These are phyloP conservation scores for Scopus umbretta DNA, from an alignment of 2,113 vertebrate species.

Conservation along the genomic window DNA sequence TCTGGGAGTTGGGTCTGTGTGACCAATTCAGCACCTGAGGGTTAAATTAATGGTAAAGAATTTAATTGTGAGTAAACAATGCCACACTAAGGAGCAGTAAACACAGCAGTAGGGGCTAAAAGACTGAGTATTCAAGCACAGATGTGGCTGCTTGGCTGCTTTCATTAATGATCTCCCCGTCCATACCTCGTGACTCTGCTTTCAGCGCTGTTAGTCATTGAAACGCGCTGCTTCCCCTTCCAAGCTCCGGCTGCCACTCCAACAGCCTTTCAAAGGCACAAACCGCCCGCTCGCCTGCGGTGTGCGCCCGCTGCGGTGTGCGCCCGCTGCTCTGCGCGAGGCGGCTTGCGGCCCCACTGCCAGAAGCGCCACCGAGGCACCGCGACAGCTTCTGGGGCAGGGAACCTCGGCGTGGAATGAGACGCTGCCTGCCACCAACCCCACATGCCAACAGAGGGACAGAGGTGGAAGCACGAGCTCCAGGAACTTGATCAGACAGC, in stretches of 20 bases:
- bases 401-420: accelerated
- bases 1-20: constrained; percentile 56
- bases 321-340: no score
- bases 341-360: no score
- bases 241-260: neutral
- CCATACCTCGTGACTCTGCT: neutral
- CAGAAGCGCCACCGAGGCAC: neutral
- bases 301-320: no score
- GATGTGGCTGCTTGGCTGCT: constrained; percentile 62
- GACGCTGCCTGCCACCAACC: neutral
- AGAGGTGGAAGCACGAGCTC: no score
- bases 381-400: accelerated
- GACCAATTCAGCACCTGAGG: constrained; percentile 70
- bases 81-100: constrained; percentile 71
- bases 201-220: neutral
- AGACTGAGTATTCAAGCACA: constrained; percentile 55
- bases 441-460: accelerated
- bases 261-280: neutral
- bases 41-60: constrained; percentile 74
- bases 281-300: no score
- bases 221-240: neutral
- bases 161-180: neutral
- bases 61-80: constrained; percentile 84
- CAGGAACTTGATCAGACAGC: accelerated
- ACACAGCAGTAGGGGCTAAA: constrained; percentile 67